A percentile compares a stretch with the other conserved stretches of the same genome.
phyloP scores from a whole-genome alignment of 2,888 invertebrate genomes.

The Drosophila paranaensis region DNA sequence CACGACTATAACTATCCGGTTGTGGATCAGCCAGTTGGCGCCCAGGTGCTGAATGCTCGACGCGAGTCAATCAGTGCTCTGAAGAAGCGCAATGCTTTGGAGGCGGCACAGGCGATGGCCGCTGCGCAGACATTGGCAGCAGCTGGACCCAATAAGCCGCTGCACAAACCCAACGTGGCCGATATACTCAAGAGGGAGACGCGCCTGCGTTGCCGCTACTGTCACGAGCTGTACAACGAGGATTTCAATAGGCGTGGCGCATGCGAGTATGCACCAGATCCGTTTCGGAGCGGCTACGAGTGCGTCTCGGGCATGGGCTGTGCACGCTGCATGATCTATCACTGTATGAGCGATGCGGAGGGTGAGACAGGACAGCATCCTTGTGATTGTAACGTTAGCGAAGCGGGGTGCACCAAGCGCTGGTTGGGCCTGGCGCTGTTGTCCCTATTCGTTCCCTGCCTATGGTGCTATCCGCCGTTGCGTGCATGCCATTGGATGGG shows the following conservation, averaged over 20 bases:
- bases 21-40: conserved; percentile 84
- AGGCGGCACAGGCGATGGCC: conserved; percentile 83
- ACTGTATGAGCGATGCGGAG: conserved; percentile 96
- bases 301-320: conserved; percentile 93
- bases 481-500: conserved; percentile 94
- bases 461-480: conserved; percentile 96
- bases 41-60: conserved; percentile 83
- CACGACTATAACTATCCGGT: conserved; percentile 95
- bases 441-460: conserved; percentile 94
- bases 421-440: conserved; percentile 95
- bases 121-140: conserved; percentile 81
- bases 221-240: conserved; percentile 92
- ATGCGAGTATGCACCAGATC: conserved; percentile 94
- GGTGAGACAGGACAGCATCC: conserved; percentile 94
- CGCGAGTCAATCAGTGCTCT: conserved; percentile 87
- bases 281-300: conserved; percentile 91
- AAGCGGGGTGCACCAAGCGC: conserved; percentile 90
- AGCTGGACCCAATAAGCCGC: conserved; percentile 71
- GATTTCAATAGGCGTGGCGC: conserved; percentile 94
- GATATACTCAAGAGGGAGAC: conserved; percentile 83
- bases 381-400: conserved; percentile 90
- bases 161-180: conserved; percentile 75
- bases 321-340: conserved; percentile 95
- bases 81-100: conserved; percentile 88
- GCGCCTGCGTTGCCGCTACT: conserved; percentile 87